Conservation (phyloP, 2,888 invertebrate genomes). For the Cerastis leucographa region DNA sequence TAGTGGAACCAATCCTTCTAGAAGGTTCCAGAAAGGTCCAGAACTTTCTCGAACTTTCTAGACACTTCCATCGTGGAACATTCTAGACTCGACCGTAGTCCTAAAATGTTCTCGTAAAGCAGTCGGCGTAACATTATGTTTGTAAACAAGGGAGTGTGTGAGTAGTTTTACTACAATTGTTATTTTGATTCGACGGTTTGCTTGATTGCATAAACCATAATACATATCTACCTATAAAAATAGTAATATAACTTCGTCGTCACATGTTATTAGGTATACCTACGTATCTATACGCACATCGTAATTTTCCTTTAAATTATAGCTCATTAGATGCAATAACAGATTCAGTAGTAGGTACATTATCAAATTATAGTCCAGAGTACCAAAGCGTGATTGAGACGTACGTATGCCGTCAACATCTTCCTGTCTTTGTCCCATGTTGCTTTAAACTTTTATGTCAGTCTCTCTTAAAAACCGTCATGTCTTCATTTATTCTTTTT, state of each 20-base stretch:
- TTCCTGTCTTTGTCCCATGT: neutral
- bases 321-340: constrained; percentile 11
- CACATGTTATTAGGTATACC: neutral
- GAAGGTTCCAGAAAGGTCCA: too few relatives aligned
- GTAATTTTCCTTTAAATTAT: constrained; percentile 18
- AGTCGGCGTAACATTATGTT: too few relatives aligned
- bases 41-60: too few relatives aligned
- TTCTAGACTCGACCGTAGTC: too few relatives aligned
- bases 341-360: neutral
- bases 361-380: constrained; percentile 8
- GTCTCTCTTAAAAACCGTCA: neutral
- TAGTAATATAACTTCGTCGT: neutral
- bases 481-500: neutral
- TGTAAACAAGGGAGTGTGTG: constrained; percentile 17
- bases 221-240: neutral
- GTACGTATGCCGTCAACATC: neutral
- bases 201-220: neutral
- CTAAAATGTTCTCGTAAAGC: too few relatives aligned
- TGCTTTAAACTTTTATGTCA: neutral
- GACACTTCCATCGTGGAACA: too few relatives aligned
- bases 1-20: too few relatives aligned
- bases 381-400: neutral
- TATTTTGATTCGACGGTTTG: too few relatives aligned
- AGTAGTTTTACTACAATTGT: neutral
- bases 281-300: neutral